Percentiles rank a stretch among this genome's conserved stretches.
Conservation (phyloP, 2,888 invertebrate species). For the Eutolmus rufibarbis region DNA sequence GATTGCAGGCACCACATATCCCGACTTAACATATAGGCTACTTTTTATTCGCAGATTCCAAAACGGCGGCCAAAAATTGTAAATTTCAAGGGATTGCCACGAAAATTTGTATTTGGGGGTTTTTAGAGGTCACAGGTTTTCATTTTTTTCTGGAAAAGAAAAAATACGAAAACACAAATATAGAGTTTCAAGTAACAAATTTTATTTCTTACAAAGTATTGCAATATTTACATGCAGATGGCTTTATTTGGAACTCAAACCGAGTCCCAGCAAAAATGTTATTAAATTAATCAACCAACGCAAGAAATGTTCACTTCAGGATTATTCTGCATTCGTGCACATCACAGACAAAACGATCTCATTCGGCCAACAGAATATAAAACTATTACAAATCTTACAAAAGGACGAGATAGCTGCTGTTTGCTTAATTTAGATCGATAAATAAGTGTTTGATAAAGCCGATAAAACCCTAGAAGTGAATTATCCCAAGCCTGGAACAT, state of each 20-base stretch:
- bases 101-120: too few species aligned
- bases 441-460: background rate
- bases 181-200: slow-evolving; percentile 33
- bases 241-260: background rate
- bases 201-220: slow-evolving; percentile 28
- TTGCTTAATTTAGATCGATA: background rate
- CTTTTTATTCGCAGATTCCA: too few species aligned
- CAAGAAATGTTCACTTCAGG: background rate
- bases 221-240: slow-evolving; percentile 22
- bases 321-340: background rate
- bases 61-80: too few species aligned
- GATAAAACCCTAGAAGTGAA: background rate
- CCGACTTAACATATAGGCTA: too few species aligned
- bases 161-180: background rate
- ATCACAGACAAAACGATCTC: slow-evolving; percentile 16
- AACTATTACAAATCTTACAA: background rate
- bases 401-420: background rate
- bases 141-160: too few species aligned
- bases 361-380: background rate
- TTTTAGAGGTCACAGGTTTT: too few species aligned
- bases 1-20: too few species aligned
- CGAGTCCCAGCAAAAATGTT: background rate
- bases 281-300: background rate
- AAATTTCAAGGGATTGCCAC: too few species aligned
- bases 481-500: background rate